Evolutionary conservation across 1,140 invertebrate species (phyloP).

Genomic region (Bombus picipes): DNA sequence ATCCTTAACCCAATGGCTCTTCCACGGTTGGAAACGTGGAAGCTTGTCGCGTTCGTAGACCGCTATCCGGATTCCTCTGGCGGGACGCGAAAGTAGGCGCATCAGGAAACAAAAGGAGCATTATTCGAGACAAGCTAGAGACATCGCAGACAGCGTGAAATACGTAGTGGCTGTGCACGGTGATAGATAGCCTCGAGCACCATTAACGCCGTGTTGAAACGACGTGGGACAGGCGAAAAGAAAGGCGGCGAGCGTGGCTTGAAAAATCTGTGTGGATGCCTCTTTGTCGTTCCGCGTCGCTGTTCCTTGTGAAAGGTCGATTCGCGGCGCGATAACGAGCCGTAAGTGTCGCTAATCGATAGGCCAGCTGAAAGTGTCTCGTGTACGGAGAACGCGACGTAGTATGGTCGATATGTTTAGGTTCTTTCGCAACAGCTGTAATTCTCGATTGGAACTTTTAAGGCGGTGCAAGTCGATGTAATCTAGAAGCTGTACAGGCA

Average conservation of each 20-base stretch:
- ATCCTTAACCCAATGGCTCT: background rate
- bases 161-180: conserved; percentile 60
- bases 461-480: no score
- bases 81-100: conserved; percentile 49
- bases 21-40: conserved; percentile 19
- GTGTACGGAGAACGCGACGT: background rate
- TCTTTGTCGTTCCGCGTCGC: conserved; percentile 46
- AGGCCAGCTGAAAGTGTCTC: background rate
- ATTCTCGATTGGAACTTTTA: no score
- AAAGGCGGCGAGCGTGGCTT: conserved; percentile 21
- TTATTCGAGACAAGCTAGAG: conserved; percentile 64
- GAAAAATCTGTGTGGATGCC: conserved; percentile 63
- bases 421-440: background rate
- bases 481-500: no score
- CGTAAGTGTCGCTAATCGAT: conserved; percentile 46
- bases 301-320: conserved; percentile 47
- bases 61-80: conserved; percentile 16
- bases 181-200: conserved; percentile 73
- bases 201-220: conserved; percentile 71
- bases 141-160: conserved; percentile 63
- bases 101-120: conserved; percentile 66
- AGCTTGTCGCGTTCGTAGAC: conserved; percentile 10
- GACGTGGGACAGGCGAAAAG: conserved; percentile 51
- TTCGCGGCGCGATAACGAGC: conserved; percentile 41
- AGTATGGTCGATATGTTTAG: no score